phyloP scores from a whole-genome alignment of 2,888 invertebrate genomes.

The Cephus sareptanus region DNA sequence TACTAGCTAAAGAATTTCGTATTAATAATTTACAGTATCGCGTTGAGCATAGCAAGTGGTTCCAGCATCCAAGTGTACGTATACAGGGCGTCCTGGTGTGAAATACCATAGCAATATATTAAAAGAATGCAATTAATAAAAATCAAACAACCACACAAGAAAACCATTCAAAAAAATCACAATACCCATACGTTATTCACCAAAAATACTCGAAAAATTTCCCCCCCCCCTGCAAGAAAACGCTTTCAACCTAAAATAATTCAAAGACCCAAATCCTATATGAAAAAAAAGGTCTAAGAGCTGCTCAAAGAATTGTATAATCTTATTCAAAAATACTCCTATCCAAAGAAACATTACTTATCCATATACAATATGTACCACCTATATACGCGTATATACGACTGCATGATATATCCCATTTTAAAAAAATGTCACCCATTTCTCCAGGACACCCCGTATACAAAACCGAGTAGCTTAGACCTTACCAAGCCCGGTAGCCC shows the following conservation, averaged over 20 bases:
- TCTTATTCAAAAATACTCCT: neutral
- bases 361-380: neutral
- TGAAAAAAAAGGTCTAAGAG: neutral
- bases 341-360: neutral
- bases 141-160: neutral
- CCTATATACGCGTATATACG: neutral
- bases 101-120: neutral
- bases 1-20: slow-evolving; percentile 41
- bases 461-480: slow-evolving; percentile 39
- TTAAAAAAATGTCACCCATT: neutral
- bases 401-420: neutral
- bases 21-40: slow-evolving; percentile 45
- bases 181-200: neutral
- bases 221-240: neutral
- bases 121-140: neutral
- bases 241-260: neutral
- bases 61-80: neutral
- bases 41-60: slow-evolving; percentile 28
- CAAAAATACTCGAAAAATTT: neutral
- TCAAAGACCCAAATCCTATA: neutral
- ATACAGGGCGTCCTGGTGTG: slow-evolving; percentile 13
- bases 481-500: slow-evolving; percentile 63
- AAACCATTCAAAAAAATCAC: neutral
- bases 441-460: slow-evolving; percentile 47
- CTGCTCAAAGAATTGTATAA: neutral